A percentile compares a stretch with the other conserved stretches of the same genome.
These are phyloP conservation scores for Elysia chlorotica DNA, from an alignment of 1,140 invertebrate genomes.

Conservation along the genomic window DNA sequence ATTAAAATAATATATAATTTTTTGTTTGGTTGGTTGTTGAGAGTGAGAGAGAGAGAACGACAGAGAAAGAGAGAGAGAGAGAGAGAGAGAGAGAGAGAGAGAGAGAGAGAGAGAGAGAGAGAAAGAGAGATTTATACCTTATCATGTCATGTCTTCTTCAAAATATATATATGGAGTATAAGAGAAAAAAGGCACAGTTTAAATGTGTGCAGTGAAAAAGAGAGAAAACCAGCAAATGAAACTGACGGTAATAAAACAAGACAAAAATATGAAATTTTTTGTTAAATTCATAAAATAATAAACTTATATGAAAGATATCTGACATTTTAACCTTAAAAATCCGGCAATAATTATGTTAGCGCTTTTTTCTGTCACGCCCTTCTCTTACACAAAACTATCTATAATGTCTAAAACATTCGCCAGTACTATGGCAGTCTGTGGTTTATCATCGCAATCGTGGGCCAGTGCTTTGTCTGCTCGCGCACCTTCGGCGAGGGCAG, in stretches of 20 bases:
- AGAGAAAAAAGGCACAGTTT: too few relatives aligned
- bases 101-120: not conserved
- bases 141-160: not conserved
- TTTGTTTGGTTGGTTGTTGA: constrained; percentile 42
- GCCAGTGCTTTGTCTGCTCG: constrained; percentile 45
- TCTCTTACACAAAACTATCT: not conserved
- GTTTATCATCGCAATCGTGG: constrained; percentile 45
- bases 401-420: not conserved
- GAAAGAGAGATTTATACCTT: not conserved
- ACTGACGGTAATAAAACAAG: too few relatives aligned
- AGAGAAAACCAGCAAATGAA: too few relatives aligned
- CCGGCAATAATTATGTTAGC: not conserved
- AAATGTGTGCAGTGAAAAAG: too few relatives aligned
- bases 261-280: too few relatives aligned
- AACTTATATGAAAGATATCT: not conserved
- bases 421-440: constrained; percentile 44
- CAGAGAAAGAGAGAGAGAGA: not conserved
- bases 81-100: not conserved
- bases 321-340: too few relatives aligned
- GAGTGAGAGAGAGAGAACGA: not conserved
- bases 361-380: not conserved
- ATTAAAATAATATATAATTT: too few relatives aligned
- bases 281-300: not conserved
- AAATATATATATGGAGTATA: not conserved
- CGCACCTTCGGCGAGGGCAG: constrained; percentile 47